Evolutionary conservation across 2,888 invertebrate genomes (phyloP).

Genomic region (Cheilosia urbana): DNA sequence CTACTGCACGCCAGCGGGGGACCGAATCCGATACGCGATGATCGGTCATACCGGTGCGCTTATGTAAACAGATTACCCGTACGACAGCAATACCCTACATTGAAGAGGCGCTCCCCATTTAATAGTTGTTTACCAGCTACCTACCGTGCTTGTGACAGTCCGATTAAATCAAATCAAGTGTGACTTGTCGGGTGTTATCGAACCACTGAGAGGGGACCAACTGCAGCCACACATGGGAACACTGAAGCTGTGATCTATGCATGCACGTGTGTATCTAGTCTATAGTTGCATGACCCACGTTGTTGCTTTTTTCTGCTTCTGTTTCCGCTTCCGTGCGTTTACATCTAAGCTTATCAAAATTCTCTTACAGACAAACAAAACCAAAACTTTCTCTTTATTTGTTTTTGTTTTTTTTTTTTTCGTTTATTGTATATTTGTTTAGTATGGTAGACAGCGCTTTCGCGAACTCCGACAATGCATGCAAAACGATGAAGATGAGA

Average conservation of each 20-base stretch:
- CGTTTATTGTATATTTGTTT: conserved; percentile 74
- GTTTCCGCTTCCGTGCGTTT: conserved; percentile 17
- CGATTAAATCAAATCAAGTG: conserved; percentile 67
- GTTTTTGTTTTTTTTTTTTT: conserved; percentile 34
- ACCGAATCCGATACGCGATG: conserved; percentile 13
- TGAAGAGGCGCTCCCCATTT: conserved; percentile 25
- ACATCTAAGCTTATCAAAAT: conserved; percentile 48
- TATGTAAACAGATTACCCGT: conserved; percentile 38
- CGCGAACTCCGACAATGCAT: conserved; percentile 93
- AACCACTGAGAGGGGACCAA: conserved; percentile 4
- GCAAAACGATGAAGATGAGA: conserved; percentile 94
- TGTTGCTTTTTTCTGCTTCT: neutral
- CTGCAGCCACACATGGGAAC: conserved; percentile 32
- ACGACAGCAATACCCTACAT: conserved; percentile 16
- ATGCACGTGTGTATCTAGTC: conserved; percentile 25
- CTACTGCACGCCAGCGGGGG: conserved; percentile 8
- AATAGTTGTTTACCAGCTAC: conserved; percentile 28
- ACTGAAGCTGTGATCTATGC: conserved; percentile 21
- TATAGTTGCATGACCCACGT: conserved; percentile 43
- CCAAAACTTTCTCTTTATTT: conserved; percentile 59
- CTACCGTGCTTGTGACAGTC: conserved; percentile 23
- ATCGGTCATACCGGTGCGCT: conserved; percentile 39
- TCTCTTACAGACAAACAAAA: conserved; percentile 53
- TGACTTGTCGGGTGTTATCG: conserved; percentile 50
- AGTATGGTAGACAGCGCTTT: conserved; percentile 89